phyloP scores from a whole-genome alignment of 2,888 invertebrate genomes.

The Thecophora atra region DNA sequence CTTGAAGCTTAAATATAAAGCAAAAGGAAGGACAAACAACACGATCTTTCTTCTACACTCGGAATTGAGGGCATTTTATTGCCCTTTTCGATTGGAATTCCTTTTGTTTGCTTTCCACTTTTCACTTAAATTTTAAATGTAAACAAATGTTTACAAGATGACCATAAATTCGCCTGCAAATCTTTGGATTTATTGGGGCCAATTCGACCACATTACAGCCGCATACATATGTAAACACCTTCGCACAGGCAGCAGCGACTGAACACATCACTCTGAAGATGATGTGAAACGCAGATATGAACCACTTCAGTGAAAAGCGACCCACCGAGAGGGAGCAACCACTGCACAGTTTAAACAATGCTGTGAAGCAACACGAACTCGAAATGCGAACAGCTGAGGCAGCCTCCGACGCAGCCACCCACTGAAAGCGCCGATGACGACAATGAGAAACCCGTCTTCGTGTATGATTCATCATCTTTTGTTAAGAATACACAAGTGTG shows the following conservation, averaged over 20 bases:
- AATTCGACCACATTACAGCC: slow-evolving; percentile 27
- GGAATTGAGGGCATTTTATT: no score
- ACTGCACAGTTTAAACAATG: slow-evolving; percentile 39
- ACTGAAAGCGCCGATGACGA: slow-evolving; percentile 3
- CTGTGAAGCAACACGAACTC: slow-evolving; percentile 42
- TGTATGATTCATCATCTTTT: slow-evolving; percentile 43
- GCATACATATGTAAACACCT: slow-evolving; percentile 6
- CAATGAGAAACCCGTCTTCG: slow-evolving; percentile 34
- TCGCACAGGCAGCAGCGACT: slow-evolving; percentile 16
- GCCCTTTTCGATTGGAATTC: no score
- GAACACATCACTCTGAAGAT: not conserved
- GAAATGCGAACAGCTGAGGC: slow-evolving; percentile 42
- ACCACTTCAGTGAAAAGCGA: slow-evolving; percentile 25
- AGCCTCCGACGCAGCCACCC: not conserved
- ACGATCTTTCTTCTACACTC: no score
- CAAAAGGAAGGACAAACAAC: no score
- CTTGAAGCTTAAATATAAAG: no score
- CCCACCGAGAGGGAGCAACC: slow-evolving; percentile 14
- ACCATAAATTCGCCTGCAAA: slow-evolving; percentile 6
- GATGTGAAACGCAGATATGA: slow-evolving; percentile 22
- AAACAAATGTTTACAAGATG: slow-evolving; percentile 1
- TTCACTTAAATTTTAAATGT: not conserved
- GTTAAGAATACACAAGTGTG: not conserved
- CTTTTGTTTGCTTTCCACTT: not conserved
- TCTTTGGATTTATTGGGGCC: slow-evolving; percentile 2